These are phyloP conservation scores for Nasonia oneida DNA, from an alignment of 2,888 invertebrate species.

Conservation along the genomic window DNA sequence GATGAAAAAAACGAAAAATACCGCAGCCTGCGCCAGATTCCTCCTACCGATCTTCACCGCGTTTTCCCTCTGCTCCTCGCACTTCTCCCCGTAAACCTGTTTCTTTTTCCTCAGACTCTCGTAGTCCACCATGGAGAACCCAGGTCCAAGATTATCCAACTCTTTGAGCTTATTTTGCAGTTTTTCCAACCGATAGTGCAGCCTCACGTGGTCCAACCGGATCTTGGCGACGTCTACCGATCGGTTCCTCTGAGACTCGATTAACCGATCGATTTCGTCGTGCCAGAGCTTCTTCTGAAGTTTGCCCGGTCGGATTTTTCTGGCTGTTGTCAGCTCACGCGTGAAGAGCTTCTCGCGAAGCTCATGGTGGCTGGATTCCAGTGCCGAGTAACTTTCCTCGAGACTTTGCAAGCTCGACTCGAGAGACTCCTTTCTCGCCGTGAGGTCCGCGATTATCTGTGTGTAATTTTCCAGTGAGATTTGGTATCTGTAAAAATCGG, in stretches of 20 bases:
- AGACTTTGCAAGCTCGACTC: conserved; percentile 21
- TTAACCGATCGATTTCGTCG: conserved; percentile 34
- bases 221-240: conserved; percentile 56
- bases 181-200: conserved; percentile 51
- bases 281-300: not conserved
- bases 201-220: conserved; percentile 61
- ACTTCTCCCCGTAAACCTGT: conserved; percentile 60
- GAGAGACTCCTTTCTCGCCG: conserved; percentile 39
- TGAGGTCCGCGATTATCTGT: conserved; percentile 16
- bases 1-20: conserved; percentile 36
- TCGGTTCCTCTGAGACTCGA: conserved; percentile 60
- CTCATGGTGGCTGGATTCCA: conserved; percentile 43
- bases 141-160: conserved; percentile 63
- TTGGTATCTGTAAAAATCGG: conserved; percentile 51
- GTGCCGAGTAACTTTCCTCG: not conserved
- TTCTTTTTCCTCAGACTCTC: conserved; percentile 62
- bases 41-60: conserved; percentile 57
- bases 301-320: conserved; percentile 25
- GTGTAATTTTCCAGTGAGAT: conserved; percentile 63
- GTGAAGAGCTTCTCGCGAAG: conserved; percentile 53
- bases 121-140: conserved; percentile 65
- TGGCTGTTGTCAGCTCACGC: conserved; percentile 59
- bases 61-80: conserved; percentile 64
- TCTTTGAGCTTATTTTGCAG: conserved; percentile 43
- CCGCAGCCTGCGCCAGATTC: conserved; percentile 60